Evolutionary conservation across 1,140 invertebrate species (phyloP), one percentile per base, ranked within the genome.

Genomic region (Euwallacea fornicatus): DNA sequence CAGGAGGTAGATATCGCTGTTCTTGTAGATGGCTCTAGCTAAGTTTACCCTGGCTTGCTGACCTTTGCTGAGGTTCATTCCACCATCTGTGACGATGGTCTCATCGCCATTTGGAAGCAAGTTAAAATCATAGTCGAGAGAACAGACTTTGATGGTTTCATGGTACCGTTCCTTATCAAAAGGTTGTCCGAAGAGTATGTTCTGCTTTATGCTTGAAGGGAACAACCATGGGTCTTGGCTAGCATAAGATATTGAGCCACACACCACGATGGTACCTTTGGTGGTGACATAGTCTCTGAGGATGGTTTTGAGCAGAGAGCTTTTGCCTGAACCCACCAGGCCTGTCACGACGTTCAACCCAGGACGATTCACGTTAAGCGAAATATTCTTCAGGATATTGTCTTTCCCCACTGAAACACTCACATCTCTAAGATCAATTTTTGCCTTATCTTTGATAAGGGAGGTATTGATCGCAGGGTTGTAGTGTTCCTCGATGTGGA

Each of bases 21-120:
- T 86, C 63, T 88, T 86, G 81, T 96, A 96, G 4, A 95, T 85
- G 9, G 93, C 89, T 64, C 93, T 87, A 0, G 94, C 94, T 42
- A 96, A 83, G 77, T 93, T 95, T 3, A 98, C 91, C 76, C 96
- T 87, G 0, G 95, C 95, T 76, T 93, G 90, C 82, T 98, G 96
- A 54, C 96, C 93, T 44, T 93, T 93, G 75, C 90, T 93, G 4
- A 94, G 81, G 43, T 88, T 88, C 11, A 89, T 86, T 59, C 94
- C 94, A 81, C 89, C 85, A 77, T 96, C 93, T 42, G 91, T 92
- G 2, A 96, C 90, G 16, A 93, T 81, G 0, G 93, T 94, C 74
- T 87, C 84, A 77, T 95, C 93, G n/a, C 91, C 88, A 72, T 86
- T 82, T 13, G 86, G 84, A 72, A 90, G 86, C 69, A 86, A 83